Evolutionary conservation across 1,140 invertebrate species (phyloP), one percentile per base, ranked within the genome.

Genomic region (Lepeophtheirus salmonis): DNA sequence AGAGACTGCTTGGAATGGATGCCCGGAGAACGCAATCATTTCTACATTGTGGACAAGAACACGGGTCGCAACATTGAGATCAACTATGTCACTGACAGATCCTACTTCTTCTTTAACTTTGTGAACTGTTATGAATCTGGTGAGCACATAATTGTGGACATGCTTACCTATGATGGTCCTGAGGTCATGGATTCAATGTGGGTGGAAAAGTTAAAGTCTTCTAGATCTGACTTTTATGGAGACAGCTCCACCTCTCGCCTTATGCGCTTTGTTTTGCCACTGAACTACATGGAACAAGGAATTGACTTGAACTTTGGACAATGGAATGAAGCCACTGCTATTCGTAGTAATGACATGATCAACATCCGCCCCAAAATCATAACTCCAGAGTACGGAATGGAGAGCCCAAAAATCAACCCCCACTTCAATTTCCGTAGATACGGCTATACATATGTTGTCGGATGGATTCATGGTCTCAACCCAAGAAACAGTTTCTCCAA

Each of bases 1-100:
- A 65, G 67, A 3, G 71, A 76, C 24, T 71, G 72, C 57, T 69
- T 78, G 63, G 69, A 75, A 20, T 77, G 74, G 74, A 65, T 65
- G 21, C 70, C 69, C 3, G 65, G 69, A 17, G 69, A 75, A 54
- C n/a, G 2, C 16, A 54, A 54, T 14, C 52, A 18, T n/a, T 54
- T 54, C 18, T 22, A 54, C 14, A 22, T 54, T 3, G 23, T 54
- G 14, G 52, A 54, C 17, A 16, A 22, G 52, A n/a, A 16, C 2
- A 18, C 52, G 2, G 52, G 52, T 3, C 18, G 23, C 3, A 50
- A 18, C 16, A 14, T 54, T 22, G 52, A 18, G 1, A 16, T 18
- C 2, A 17, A 16, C 3, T 54, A 20, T 20, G 22, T 20, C 16
- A 20, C 52, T 2, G 1, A 3, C 2, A 22, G n/a, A 2, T 14